These are phyloP conservation scores for Megathymus violae DNA, from an alignment of 1,140 invertebrate species.

Conservation along the genomic window DNA sequence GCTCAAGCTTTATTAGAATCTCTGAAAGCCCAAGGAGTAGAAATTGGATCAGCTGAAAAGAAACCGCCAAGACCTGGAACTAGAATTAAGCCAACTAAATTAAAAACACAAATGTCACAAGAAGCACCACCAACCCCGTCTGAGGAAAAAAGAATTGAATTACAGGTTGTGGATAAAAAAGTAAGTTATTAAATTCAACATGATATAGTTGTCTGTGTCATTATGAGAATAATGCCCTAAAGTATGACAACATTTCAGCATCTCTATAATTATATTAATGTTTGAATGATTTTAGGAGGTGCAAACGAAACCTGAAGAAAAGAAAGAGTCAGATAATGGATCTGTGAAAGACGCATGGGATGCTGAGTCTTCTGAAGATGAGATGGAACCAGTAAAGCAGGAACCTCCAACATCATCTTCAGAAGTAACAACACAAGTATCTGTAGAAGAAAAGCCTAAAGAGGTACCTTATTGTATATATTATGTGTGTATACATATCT, in stretches of 20 bases:
- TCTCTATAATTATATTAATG: slow-evolving; percentile 7
- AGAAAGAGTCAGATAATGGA: slow-evolving; percentile 82
- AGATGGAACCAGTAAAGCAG: slow-evolving; percentile 78
- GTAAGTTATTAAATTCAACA: too few species aligned
- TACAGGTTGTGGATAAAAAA: slow-evolving; percentile 85
- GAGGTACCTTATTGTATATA: too few species aligned
- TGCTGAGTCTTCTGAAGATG: slow-evolving; percentile 88
- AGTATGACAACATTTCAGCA: too few species aligned
- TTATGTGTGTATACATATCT: too few species aligned
- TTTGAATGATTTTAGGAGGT: slow-evolving; percentile 49
- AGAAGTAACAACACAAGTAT: slow-evolving; percentile 48
- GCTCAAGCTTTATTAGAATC: slow-evolving; percentile 95
- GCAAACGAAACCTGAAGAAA: slow-evolving; percentile 69
- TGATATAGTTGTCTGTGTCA: too few species aligned
- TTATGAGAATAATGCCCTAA: too few species aligned
- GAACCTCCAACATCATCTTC: slow-evolving; percentile 75
- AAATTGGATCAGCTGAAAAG: slow-evolving; percentile 85
- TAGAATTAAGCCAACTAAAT: slow-evolving; percentile 89
- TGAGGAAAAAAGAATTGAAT: slow-evolving; percentile 83
- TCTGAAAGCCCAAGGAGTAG: slow-evolving; percentile 93
- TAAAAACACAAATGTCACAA: slow-evolving; percentile 85
- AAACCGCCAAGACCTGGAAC: slow-evolving; percentile 88
- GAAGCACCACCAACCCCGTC: slow-evolving; percentile 76
- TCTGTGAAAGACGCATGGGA: slow-evolving; percentile 93
- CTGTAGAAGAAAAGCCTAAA: slow-evolving; percentile 55